A percentile compares a stretch with the other conserved stretches of the same genome.
Conservation (phyloP, 2,888 invertebrate species). For the Aleiodes leptofemur region DNA sequence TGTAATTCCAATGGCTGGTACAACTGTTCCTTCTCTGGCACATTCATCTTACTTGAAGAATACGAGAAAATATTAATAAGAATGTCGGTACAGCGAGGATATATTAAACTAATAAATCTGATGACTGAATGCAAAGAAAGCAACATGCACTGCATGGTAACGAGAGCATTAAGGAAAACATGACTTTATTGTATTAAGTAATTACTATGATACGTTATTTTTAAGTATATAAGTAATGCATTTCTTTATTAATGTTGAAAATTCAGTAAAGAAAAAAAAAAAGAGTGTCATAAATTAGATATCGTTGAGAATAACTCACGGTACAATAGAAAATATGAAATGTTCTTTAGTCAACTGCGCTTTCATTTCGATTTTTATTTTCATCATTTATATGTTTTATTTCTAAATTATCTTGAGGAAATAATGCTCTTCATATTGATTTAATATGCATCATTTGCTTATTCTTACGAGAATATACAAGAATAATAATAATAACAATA, state of each 20-base stretch:
- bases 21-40: no score
- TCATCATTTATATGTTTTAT: background rate
- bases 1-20: no score
- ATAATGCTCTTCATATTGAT: no score
- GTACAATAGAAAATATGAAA: background rate
- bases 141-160: conserved; percentile 44
- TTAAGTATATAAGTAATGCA: conserved; percentile 62
- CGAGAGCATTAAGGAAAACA: conserved; percentile 40
- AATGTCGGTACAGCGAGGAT: background rate
- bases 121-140: background rate
- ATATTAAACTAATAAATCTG: conserved; percentile 7
- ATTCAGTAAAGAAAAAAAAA: conserved; percentile 8
- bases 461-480: background rate
- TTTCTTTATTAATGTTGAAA: conserved; percentile 56
- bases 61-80: background rate
- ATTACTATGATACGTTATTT: conserved; percentile 40
- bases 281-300: conserved; percentile 31
- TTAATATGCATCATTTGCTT: no score
- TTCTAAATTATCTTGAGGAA: no score
- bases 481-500: background rate
- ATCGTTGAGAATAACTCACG: conserved; percentile 5
- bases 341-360: background rate
- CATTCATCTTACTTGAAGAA: no score
- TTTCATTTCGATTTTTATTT: conserved; percentile 12
- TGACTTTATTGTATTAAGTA: conserved; percentile 54